phyloP scores from a whole-genome alignment of 2,888 invertebrate species.

The Cacoxenus indagator region DNA sequence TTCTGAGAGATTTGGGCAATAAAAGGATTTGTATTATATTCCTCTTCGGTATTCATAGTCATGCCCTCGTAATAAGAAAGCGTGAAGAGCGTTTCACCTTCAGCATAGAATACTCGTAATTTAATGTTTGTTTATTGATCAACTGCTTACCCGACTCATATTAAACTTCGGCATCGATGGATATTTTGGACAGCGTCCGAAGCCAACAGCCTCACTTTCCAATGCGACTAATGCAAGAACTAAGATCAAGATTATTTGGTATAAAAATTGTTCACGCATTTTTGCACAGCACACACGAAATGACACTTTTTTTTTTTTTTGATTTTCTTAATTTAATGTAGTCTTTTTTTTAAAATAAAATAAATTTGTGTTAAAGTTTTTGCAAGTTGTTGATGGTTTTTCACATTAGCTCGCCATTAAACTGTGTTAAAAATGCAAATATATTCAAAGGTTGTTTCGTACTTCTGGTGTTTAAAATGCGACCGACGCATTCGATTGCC shows the following conservation, averaged over 20 bases:
- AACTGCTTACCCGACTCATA: slow-evolving; percentile 75
- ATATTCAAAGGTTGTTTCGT: not conserved
- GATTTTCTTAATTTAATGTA: not conserved
- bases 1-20: no score
- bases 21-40: no score
- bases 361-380: no score
- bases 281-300: not conserved
- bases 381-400: not conserved
- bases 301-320: not conserved
- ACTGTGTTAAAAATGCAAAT: not conserved
- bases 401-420: no score
- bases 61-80: no score
- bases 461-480: not conserved
- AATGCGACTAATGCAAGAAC: not conserved
- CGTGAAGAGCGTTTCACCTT: no score
- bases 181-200: slow-evolving; percentile 80
- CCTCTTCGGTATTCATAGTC: no score
- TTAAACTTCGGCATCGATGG: slow-evolving; percentile 78
- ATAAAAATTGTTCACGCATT: not conserved
- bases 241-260: not conserved
- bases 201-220: slow-evolving; percentile 69
- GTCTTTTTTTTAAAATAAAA: no score
- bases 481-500: not conserved
- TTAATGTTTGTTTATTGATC: not conserved
- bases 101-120: not conserved